Base-by-base conservation (phyloP, 30 jellyfish, hydroid and myxozoan species). In the Sanderia malayensis region DNA sequence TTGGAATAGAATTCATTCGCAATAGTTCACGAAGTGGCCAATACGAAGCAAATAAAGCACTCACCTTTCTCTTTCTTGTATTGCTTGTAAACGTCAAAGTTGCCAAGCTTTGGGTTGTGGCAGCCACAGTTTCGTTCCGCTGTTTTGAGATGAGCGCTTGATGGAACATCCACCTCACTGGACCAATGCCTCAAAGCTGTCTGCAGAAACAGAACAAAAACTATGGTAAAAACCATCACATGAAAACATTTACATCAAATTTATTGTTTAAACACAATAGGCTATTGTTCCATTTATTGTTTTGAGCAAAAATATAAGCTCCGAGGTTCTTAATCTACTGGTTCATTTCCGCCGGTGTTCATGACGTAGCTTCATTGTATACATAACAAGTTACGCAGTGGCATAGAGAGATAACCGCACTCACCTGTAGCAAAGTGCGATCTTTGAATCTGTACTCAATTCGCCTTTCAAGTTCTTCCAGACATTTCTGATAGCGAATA, bases 381-480 rank as follows among this genome's bases (percentile, higher is more conserved):
- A n/a, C n/a, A n/a, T n/a, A n/a, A n/a, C n/a, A n/a, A n/a, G n/a
- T n/a, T n/a, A n/a, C n/a, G n/a, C n/a, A 28, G 37, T 20, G 63
- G 13, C 32, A 9, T 19, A 13, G 0, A 66, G 26, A 44, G 8
- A 23, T 6, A 44, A 23, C 1, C 8, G 15, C 15, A 49, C 64
- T 46, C 46, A 87, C 96, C 92, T 87, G 82, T 20, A 87, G 58
- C 1, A 67, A 52, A 17, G 41, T 17, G 28, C 67, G 55, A 41
- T 87, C 79, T 34, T 80, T 81, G 78, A 87, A 87, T 34, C 33
- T 34, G 68, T 87, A 87, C 4, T 81, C 62, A 32, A 87, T 31
- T 29, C 73, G 45, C n/a, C 57, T 61, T 61, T 87, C 94, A 18
- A 87, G 70, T 20, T 13, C 47, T 26, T 61, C 79, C 0, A 87